Evolutionary conservation across 2,113 vertebrate species (phyloP).

Genomic region (Todiramphus chloris): DNA sequence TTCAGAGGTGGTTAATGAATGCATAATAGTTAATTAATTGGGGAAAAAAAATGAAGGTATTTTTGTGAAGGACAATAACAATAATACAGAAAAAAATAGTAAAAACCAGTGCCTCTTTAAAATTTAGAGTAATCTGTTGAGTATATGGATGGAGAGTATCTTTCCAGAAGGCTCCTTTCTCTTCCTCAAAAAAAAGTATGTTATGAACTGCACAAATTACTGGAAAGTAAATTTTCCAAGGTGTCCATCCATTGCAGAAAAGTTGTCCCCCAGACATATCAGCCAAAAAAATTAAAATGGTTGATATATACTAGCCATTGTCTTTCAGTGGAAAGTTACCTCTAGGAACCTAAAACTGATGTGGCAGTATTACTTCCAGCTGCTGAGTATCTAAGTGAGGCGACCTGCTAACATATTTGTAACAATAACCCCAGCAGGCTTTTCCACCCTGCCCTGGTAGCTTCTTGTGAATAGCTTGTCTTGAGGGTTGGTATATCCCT

Average conservation of each 20-base stretch:
- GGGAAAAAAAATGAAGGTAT: not conserved
- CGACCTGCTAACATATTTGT: not conserved
- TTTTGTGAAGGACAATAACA: not conserved
- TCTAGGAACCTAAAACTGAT: not conserved
- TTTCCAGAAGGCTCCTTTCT: not conserved
- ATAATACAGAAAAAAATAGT: not conserved
- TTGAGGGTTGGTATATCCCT: not conserved
- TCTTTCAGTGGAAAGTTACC: not conserved
- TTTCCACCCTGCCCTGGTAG: not conserved
- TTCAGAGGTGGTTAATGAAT: not conserved
- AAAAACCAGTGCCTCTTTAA: not conserved
- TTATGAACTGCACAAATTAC: not conserved
- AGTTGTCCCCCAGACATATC: not conserved
- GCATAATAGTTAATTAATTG: not conserved
- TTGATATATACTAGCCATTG: not conserved
- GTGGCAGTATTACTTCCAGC: not conserved
- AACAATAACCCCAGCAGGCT: not conserved
- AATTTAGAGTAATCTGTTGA: not conserved
- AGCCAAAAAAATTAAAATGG: not conserved
- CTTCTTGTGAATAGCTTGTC: not conserved
- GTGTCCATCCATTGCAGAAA: not conserved
- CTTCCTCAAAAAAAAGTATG: not conserved
- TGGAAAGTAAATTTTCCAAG: not conserved
- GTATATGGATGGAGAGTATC: not conserved
- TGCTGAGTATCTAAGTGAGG: not conserved